Evolutionary conservation across 1,140 invertebrate species (phyloP).

Genomic region (Vanessa atalanta): DNA sequence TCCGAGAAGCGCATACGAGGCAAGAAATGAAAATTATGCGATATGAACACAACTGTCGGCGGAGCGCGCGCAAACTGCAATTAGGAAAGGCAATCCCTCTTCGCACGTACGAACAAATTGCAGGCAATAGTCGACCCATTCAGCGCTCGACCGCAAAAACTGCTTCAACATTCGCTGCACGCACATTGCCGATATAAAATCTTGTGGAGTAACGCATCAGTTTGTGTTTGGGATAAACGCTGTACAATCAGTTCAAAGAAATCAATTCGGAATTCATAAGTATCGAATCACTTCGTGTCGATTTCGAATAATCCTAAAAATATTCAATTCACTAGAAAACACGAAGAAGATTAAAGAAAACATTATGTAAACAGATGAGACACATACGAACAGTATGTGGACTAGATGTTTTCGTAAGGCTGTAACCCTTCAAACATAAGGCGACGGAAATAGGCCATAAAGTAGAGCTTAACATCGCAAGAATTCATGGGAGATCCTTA

Average conservation of each 20-base stretch:
- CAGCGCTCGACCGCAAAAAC: constrained; percentile 49
- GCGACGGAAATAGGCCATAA: constrained; percentile 52
- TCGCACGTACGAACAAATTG: constrained; percentile 76
- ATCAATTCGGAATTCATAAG: constrained; percentile 5
- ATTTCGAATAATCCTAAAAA: constrained; percentile 3
- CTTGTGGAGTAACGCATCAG: constrained; percentile 27
- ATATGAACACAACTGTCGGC: constrained; percentile 48
- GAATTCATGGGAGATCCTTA: constrained; percentile 49
- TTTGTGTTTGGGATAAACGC: constrained; percentile 25
- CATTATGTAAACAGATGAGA: constrained; percentile 15
- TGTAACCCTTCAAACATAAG: constrained; percentile 37
- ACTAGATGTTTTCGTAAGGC: constrained; percentile 38
- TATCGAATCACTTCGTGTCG: background rate
- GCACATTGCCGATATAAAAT: constrained; percentile 40
- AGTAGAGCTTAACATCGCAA: constrained; percentile 48
- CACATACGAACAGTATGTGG: constrained; percentile 21
- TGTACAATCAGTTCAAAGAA: constrained; percentile 27
- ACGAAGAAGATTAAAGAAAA: constrained; percentile 20
- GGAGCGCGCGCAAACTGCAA: constrained; percentile 51
- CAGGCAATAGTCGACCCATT: constrained; percentile 45
- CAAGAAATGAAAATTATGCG: constrained; percentile 43
- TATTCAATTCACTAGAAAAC: constrained; percentile 4
- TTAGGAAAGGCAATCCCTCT: constrained; percentile 65
- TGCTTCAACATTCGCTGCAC: constrained; percentile 35
- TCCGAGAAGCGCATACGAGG: constrained; percentile 36